phyloP scores from a whole-genome alignment of 1,140 invertebrate genomes.

The Streblospio benedicti region DNA sequence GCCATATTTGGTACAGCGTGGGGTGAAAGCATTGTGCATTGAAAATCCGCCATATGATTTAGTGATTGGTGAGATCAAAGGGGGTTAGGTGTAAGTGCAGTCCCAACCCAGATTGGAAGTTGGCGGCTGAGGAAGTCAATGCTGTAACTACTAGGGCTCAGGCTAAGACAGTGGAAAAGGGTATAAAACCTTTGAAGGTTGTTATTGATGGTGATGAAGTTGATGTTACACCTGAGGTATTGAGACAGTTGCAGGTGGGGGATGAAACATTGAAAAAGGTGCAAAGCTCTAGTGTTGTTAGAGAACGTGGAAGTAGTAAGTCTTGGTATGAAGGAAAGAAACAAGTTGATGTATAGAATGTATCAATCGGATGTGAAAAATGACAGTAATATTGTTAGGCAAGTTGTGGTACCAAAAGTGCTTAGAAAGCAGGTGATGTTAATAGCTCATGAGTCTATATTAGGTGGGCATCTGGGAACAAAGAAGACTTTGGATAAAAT shows the following conservation, averaged over 20 bases:
- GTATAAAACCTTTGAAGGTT: constrained; percentile 1
- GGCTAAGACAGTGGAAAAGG: not conserved
- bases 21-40: constrained; percentile 4
- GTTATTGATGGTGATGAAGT: not conserved
- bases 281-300: no score
- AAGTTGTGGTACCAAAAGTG: not conserved
- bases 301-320: no score
- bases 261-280: not conserved
- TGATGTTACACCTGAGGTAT: not conserved
- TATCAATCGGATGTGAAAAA: no score
- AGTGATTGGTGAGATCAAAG: not conserved
- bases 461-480: no score
- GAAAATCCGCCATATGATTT: constrained; percentile 10
- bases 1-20: not conserved
- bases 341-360: no score
- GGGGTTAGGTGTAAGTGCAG: not conserved
- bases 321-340: no score
- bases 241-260: not conserved
- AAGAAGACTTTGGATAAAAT: constrained; percentile 5
- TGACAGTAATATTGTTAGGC: no score
- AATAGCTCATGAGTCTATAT: not conserved
- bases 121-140: no score
- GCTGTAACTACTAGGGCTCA: not conserved
- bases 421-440: not conserved
- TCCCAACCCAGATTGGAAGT: not conserved